Percentiles rank a stretch among this genome's conserved stretches.
These are phyloP conservation scores for Cryptus armator DNA, from an alignment of 2,888 invertebrate genomes.

Conservation along the genomic window DNA sequence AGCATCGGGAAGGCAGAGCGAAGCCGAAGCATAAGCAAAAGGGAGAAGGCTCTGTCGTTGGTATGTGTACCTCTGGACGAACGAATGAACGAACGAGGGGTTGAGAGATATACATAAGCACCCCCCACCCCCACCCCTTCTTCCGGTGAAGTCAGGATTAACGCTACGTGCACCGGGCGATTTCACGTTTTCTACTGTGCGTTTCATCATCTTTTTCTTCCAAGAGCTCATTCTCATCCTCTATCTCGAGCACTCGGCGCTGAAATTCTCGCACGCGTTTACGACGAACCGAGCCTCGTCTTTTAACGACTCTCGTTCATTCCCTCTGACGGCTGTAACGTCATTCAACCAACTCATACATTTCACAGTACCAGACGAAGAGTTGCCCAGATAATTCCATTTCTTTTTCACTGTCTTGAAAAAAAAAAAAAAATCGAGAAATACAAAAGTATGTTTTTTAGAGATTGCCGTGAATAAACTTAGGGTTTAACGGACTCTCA, in stretches of 20 bases:
- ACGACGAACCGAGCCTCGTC: slow-evolving; percentile 59
- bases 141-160: slow-evolving; percentile 77
- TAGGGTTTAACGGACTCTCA: no score
- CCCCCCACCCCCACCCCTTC: slow-evolving; percentile 55
- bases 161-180: slow-evolving; percentile 79
- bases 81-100: slow-evolving; percentile 43
- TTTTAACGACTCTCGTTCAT: slow-evolving; percentile 65
- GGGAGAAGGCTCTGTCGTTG: slow-evolving; percentile 28
- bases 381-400: background rate
- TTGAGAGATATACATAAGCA: slow-evolving; percentile 75
- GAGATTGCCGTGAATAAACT: no score
- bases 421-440: background rate
- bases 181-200: slow-evolving; percentile 42
- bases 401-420: background rate
- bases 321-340: slow-evolving; percentile 27
- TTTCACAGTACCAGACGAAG: background rate
- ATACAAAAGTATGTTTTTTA: no score
- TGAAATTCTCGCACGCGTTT: slow-evolving; percentile 54
- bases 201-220: slow-evolving; percentile 64
- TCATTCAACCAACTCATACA: background rate
- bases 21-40: slow-evolving; percentile 45
- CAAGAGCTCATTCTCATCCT: slow-evolving; percentile 34
- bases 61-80: slow-evolving; percentile 54
- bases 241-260: slow-evolving; percentile 34
- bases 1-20: slow-evolving; percentile 57